These are phyloP conservation scores for Mormyrus proboscirostris DNA, from an alignment of 2,797 vertebrate genomes.

Conservation along the genomic window DNA sequence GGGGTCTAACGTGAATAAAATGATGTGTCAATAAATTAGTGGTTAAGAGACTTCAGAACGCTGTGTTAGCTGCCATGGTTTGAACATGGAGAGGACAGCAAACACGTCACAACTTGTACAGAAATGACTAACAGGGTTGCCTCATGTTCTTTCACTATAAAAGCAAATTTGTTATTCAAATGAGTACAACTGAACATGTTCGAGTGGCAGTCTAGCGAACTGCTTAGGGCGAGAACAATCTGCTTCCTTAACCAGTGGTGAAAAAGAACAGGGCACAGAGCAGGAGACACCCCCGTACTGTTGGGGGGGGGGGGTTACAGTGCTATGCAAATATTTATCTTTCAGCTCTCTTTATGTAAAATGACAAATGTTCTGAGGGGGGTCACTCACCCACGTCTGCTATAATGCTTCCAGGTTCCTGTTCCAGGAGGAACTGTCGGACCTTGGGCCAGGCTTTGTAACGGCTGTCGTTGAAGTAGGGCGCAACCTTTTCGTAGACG, in stretches of 20 bases:
- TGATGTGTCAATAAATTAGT: background rate
- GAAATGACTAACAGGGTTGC: background rate
- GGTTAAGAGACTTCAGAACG: background rate
- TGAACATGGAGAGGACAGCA: conserved; percentile 17
- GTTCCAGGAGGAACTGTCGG: conserved; percentile 68
- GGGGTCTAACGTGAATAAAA: background rate
- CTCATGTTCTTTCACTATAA: background rate
- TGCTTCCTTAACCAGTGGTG: background rate
- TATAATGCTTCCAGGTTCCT: conserved; percentile 64
- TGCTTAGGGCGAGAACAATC: conserved; percentile 1
- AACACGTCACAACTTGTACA: background rate
- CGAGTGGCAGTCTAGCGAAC: background rate
- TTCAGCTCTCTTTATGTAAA: background rate
- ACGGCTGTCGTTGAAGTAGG: conserved; percentile 65
- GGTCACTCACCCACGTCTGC: conserved; percentile 58
- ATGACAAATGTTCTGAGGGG: background rate
- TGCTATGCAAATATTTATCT: conserved; percentile 1
- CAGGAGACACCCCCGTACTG: background rate
- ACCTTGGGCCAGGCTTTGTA: conserved; percentile 74
- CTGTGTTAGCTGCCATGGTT: background rate
- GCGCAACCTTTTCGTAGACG: conserved; percentile 70
- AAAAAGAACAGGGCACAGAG: background rate
- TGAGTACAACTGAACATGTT: conserved; percentile 17
- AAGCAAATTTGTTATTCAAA: conserved; percentile 26
- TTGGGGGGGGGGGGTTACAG: background rate